These are phyloP conservation scores for Exephanes ischioxanthus DNA, from an alignment of 2,888 invertebrate species.

Conservation along the genomic window DNA sequence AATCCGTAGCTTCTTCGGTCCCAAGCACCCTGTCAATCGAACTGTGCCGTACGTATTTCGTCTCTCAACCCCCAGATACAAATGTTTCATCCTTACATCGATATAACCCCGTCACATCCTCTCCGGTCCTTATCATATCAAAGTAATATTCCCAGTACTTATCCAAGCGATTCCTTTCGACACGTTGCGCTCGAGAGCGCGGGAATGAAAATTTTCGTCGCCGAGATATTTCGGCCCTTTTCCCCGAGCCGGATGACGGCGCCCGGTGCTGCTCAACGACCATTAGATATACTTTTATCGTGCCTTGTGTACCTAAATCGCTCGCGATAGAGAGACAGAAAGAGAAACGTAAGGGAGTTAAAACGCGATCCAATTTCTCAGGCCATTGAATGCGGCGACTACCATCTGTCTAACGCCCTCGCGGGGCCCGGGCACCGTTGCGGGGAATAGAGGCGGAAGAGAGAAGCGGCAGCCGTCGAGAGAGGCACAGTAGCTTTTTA, in stretches of 20 bases:
- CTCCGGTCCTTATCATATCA: too few relatives aligned
- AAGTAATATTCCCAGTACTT: too few relatives aligned
- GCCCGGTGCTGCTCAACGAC: neutral
- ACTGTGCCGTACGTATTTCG: too few relatives aligned
- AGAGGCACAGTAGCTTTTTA: conserved; percentile 77
- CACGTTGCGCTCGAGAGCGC: neutral
- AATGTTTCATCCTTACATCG: too few relatives aligned
- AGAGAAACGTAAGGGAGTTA: conserved; percentile 84
- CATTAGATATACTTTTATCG: conserved; percentile 58
- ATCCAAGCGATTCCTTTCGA: too few relatives aligned
- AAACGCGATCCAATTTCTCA: conserved; percentile 85
- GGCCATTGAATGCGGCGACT: conserved; percentile 85
- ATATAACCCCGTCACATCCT: too few relatives aligned
- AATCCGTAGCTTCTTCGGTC: too few relatives aligned
- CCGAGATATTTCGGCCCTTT: too few relatives aligned
- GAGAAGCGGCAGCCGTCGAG: conserved; percentile 28
- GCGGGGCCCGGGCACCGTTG: conserved; percentile 66
- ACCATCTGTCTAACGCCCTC: conserved; percentile 84
- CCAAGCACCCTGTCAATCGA: too few relatives aligned
- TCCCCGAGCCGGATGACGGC: too few relatives aligned
- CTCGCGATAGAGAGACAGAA: conserved; percentile 36
- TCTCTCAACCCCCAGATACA: too few relatives aligned
- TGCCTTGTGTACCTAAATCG: conserved; percentile 54
- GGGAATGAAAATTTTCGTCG: neutral
- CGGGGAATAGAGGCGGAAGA: conserved; percentile 20